Conservation (phyloP, 1,140 invertebrate species). For the Saccostrea echinata region DNA sequence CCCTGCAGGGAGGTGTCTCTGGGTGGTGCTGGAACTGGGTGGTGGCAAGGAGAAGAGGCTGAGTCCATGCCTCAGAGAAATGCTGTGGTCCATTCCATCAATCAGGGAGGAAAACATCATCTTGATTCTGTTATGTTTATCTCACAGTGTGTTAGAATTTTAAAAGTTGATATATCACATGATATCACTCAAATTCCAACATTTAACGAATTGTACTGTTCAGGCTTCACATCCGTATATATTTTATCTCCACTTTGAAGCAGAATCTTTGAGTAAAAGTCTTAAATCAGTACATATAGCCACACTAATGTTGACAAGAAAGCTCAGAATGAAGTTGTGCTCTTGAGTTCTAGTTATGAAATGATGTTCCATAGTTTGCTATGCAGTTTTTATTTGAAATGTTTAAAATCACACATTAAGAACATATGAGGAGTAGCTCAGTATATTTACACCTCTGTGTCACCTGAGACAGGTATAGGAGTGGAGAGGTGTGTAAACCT, state of each 20-base stretch:
- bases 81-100: not conserved
- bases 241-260: not conserved
- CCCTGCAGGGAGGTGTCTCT: not conserved
- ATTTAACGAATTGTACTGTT: not conserved
- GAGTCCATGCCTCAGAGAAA: not conserved
- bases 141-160: not conserved
- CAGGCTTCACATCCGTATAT: not conserved
- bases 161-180: not conserved
- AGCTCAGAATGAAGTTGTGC: not conserved
- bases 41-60: not conserved
- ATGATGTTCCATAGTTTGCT: not conserved
- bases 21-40: not conserved
- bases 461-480: not conserved
- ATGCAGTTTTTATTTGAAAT: slow-evolving; percentile 13
- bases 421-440: slow-evolving; percentile 12
- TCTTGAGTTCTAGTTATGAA: slow-evolving; percentile 21
- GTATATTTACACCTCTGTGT: slow-evolving; percentile 9
- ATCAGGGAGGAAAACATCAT: slow-evolving; percentile 17
- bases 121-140: not conserved
- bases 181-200: not conserved
- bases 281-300: no score
- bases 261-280: no score
- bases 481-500: not conserved
- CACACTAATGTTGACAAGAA: not conserved
- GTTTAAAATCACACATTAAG: slow-evolving; percentile 35